A percentile compares a stretch with the other conserved stretches of the same genome.
These are phyloP conservation scores for Plectropomus leopardus DNA, from an alignment of 2,113 vertebrate species.

Conservation along the genomic window DNA sequence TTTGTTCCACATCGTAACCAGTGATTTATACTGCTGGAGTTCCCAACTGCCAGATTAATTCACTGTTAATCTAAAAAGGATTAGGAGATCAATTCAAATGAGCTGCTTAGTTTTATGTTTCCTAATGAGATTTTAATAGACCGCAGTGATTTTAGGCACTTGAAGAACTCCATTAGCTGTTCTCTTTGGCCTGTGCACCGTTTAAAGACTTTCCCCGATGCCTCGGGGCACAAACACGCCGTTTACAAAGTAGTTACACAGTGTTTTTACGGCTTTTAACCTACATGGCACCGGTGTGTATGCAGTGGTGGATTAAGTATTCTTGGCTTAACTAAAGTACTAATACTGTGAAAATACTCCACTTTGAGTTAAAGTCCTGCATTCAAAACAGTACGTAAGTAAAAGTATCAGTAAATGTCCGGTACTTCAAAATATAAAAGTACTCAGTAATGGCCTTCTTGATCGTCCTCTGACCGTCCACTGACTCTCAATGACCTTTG, in stretches of 20 bases:
- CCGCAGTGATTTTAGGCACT: conserved; percentile 25
- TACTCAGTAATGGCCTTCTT: not conserved
- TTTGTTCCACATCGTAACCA: conserved; percentile 74
- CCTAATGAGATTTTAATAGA: conserved; percentile 56
- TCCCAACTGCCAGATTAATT: conserved; percentile 49
- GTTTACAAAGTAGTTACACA: conserved; percentile 5
- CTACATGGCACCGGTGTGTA: not conserved
- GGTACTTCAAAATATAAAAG: no score
- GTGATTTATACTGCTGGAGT: conserved; percentile 50
- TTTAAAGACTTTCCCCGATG: not conserved
- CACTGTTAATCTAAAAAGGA: conserved; percentile 51
- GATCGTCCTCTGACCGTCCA: not conserved
- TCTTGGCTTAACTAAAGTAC: no score
- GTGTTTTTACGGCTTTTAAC: not conserved
- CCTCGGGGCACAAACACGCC: not conserved
- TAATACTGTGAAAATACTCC: no score
- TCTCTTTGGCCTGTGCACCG: conserved; percentile 5
- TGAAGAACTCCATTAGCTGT: conserved; percentile 14
- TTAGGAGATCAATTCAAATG: conserved; percentile 49
- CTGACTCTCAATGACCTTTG: conserved; percentile 11
- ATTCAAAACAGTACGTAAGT: no score
- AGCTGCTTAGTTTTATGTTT: conserved; percentile 48
- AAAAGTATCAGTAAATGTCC: no score
- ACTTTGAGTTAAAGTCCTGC: no score
- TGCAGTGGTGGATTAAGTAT: no score